A percentile compares a stretch with the other conserved stretches of the same genome.
Conservation (phyloP, 2,797 vertebrate genomes). For the Propithecus perrieri region DNA sequence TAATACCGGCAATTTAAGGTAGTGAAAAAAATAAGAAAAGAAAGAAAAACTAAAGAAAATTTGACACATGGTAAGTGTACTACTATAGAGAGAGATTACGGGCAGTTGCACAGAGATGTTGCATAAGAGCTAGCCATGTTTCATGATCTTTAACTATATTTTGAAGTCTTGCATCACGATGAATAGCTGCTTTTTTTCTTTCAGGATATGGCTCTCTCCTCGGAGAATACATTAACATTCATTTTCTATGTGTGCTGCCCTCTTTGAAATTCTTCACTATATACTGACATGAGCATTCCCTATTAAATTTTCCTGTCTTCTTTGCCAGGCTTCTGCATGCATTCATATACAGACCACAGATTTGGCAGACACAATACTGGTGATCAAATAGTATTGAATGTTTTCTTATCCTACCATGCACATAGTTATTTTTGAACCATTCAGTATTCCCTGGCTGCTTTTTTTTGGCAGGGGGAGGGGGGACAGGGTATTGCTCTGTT, state of each 20-base stretch:
- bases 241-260: neutral
- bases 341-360: neutral
- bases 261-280: neutral
- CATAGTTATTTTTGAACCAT: neutral
- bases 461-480: fast-evolving
- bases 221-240: neutral
- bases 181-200: neutral
- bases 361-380: too few species aligned
- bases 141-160: neutral
- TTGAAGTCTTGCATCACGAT: neutral
- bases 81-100: neutral
- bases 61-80: neutral
- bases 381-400: too few species aligned
- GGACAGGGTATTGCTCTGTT: neutral
- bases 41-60: neutral
- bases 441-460: neutral
- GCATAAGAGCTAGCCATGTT: neutral
- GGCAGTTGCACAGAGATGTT: neutral
- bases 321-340: neutral
- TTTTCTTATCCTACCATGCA: neutral
- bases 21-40: neutral
- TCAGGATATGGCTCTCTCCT: neutral
- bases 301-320: neutral
- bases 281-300: neutral
- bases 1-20: neutral